A percentile compares a stretch with the other conserved stretches of the same genome.
phyloP scores from a whole-genome alignment of 1,140 invertebrate genomes.

The Homarus americanus region DNA sequence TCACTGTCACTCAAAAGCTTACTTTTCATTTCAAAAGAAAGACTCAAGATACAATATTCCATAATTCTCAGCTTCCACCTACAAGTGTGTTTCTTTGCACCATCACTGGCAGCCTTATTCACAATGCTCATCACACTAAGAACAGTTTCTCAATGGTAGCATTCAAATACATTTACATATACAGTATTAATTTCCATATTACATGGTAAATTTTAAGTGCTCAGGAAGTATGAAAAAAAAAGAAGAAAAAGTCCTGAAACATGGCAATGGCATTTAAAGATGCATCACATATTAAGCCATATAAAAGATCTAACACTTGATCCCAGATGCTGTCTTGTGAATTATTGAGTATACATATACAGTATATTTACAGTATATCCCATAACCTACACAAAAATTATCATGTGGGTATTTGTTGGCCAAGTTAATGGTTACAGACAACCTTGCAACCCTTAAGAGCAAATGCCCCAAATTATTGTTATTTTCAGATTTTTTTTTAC shows the following conservation, averaged over 20 bases:
- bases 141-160: conserved; percentile 34
- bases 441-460: conserved; percentile 29
- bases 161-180: conserved; percentile 40
- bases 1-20: background rate
- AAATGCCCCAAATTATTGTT: conserved; percentile 28
- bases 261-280: conserved; percentile 38
- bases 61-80: background rate
- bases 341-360: background rate
- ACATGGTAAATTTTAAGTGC: conserved; percentile 23
- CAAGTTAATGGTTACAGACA: conserved; percentile 4
- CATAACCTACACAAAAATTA: background rate
- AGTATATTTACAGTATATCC: too few species aligned
- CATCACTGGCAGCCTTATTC: conserved; percentile 31
- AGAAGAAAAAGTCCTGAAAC: conserved; percentile 5
- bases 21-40: conserved; percentile 23
- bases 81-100: conserved; percentile 52
- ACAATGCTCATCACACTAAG: conserved; percentile 32
- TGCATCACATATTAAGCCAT: conserved; percentile 39
- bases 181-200: conserved; percentile 24
- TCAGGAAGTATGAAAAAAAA: conserved; percentile 21
- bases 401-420: conserved; percentile 1
- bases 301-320: conserved; percentile 47
- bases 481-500: conserved; percentile 29
- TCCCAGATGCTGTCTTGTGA: conserved; percentile 6
- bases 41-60: background rate